phyloP scores from a whole-genome alignment of 2,113 vertebrate genomes.

The Chamaea fasciata region DNA sequence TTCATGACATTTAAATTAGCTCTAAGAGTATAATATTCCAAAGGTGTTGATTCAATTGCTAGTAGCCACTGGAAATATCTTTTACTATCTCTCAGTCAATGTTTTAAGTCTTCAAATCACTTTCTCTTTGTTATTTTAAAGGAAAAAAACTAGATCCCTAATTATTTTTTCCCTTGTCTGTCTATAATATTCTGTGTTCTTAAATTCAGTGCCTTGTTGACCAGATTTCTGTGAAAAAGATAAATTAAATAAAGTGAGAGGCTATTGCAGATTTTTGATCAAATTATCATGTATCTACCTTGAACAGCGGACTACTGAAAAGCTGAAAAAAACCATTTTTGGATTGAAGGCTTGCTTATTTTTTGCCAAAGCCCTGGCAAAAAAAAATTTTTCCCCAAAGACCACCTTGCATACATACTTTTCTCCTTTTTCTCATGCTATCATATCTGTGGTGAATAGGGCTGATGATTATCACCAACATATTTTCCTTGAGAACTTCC shows the following conservation, averaged over 20 bases:
- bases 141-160: background rate
- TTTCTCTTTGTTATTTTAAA: background rate
- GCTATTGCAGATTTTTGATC: background rate
- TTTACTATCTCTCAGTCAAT: background rate
- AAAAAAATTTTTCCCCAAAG: background rate
- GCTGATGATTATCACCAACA: background rate
- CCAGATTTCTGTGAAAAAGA: background rate
- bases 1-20: conserved; percentile 5
- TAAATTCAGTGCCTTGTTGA: background rate
- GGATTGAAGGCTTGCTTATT: background rate
- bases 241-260: background rate
- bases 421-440: background rate
- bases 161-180: background rate
- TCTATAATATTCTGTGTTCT: background rate
- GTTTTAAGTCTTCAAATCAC: background rate
- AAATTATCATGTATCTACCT: background rate
- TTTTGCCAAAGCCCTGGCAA: background rate
- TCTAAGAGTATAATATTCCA: background rate
- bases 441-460: background rate
- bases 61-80: background rate
- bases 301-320: background rate
- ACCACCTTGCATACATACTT: background rate
- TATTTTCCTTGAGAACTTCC: background rate
- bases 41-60: background rate
- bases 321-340: background rate